Percentiles rank a stretch among this genome's conserved stretches.
Conservation (phyloP, 2,888 invertebrate genomes). For the Megalurothrips usitatus region DNA sequence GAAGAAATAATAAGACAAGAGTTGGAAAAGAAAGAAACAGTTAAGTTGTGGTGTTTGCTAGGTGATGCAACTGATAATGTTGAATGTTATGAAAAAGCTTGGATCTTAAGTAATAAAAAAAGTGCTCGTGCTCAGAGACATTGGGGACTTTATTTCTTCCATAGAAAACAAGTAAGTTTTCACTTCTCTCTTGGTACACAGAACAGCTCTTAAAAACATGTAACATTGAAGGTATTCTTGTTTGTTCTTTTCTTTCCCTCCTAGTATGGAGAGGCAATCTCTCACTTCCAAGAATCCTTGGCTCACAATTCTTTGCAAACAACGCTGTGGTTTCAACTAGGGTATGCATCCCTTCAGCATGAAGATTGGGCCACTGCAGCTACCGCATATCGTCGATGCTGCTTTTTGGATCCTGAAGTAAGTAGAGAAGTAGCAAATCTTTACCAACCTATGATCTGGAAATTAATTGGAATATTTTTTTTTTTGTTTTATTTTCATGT, state of each 20-base stretch:
- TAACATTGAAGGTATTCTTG: not conserved
- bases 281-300: constrained; percentile 74
- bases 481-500: constrained; percentile 41
- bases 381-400: constrained; percentile 79
- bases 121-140: constrained; percentile 84
- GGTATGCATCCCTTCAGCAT: constrained; percentile 72
- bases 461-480: not conserved
- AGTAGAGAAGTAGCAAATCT: constrained; percentile 35
- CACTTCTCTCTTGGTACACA: not conserved
- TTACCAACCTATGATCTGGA: not conserved
- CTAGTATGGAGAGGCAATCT: constrained; percentile 71
- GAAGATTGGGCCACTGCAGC: constrained; percentile 81
- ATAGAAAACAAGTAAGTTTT: constrained; percentile 54
- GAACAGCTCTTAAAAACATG: not conserved
- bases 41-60: constrained; percentile 84
- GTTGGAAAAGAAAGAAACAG: constrained; percentile 67
- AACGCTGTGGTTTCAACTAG: constrained; percentile 78
- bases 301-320: constrained; percentile 85
- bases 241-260: constrained; percentile 36
- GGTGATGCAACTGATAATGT: constrained; percentile 79
- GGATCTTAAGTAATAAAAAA: constrained; percentile 76
- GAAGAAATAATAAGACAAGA: constrained; percentile 82
- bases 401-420: constrained; percentile 72
- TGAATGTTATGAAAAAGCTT: constrained; percentile 79
- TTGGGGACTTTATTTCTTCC: constrained; percentile 77